Conservation (phyloP, 2,888 invertebrate species). For the Atherix ibis region DNA sequence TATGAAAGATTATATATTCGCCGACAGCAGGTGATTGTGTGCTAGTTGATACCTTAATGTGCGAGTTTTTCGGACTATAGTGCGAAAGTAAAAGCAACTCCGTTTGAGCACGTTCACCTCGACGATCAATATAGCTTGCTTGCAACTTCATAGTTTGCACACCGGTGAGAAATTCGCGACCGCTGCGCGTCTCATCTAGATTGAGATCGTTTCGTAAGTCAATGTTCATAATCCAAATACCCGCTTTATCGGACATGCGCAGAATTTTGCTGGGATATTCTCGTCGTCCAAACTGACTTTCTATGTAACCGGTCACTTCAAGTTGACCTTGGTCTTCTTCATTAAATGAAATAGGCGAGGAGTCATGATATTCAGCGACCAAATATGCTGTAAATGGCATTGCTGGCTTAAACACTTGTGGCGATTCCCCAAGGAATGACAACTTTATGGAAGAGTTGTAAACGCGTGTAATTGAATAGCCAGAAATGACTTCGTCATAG, state of each 20-base stretch:
- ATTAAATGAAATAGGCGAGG: constrained; percentile 55
- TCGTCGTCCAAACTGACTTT: constrained; percentile 44
- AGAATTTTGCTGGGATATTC: constrained; percentile 45
- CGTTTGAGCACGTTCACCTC: constrained; percentile 47
- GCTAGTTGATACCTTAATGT: constrained; percentile 73
- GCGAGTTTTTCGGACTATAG: constrained; percentile 65
- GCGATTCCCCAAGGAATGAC: constrained; percentile 72
- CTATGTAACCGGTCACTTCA: constrained; percentile 47
- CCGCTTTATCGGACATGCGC: constrained; percentile 48
- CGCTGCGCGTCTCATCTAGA: constrained; percentile 39
- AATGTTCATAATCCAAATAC: constrained; percentile 69
- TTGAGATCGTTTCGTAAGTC: constrained; percentile 49
- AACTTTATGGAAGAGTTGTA: constrained; percentile 75
- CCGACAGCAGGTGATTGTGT: constrained; percentile 75
- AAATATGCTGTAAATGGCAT: constrained; percentile 83
- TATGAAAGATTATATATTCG: constrained; percentile 87
- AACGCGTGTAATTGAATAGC: constrained; percentile 73
- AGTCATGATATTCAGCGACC: constrained; percentile 81
- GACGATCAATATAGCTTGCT: constrained; percentile 52
- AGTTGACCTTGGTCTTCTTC: constrained; percentile 48
- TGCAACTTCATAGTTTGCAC: constrained; percentile 49
- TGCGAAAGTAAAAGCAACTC: constrained; percentile 61
- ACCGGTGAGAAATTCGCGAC: constrained; percentile 47
- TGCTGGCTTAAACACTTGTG: constrained; percentile 88
- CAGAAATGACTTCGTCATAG: constrained; percentile 65